Conservation (phyloP, 2,797 vertebrate species). For the Microctenopoma steveboyesi region DNA sequence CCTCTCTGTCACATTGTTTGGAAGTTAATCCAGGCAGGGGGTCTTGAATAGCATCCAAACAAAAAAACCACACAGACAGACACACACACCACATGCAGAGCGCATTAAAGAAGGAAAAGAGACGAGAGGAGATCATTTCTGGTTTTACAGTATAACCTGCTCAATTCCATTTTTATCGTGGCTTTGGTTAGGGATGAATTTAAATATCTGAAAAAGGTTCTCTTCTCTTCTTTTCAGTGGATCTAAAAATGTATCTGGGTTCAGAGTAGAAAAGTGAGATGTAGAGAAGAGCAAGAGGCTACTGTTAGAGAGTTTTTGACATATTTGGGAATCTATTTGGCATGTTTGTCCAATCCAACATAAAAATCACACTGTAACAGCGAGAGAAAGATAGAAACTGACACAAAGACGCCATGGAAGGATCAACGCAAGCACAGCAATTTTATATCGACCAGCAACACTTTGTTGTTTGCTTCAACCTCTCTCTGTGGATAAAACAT, state of each 20-base stretch:
- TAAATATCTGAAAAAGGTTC: neutral
- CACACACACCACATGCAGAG: neutral
- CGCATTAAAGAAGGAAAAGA: neutral
- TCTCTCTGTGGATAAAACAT: slow-evolving; percentile 43
- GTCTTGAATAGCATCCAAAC: slow-evolving; percentile 30
- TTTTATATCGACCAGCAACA: slow-evolving; percentile 29
- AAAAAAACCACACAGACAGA: neutral
- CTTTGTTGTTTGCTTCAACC: slow-evolving; percentile 11
- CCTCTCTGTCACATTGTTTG: slow-evolving; percentile 23
- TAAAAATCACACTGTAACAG: slow-evolving; percentile 27
- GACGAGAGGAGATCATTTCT: no score
- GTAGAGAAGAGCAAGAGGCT: slow-evolving; percentile 1
- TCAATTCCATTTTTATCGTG: neutral
- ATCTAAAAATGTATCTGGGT: neutral
- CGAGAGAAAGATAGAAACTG: slow-evolving; percentile 31
- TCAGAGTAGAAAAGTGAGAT: neutral
- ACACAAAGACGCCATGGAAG: slow-evolving; percentile 30
- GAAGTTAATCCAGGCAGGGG: slow-evolving; percentile 43
- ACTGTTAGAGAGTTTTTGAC: slow-evolving; percentile 17
- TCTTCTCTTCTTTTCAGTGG: neutral
- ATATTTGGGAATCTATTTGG: slow-evolving; percentile 18
- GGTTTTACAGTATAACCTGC: neutral
- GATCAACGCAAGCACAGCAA: slow-evolving; percentile 23
- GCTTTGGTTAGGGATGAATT: neutral
- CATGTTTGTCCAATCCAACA: slow-evolving; percentile 40